Percentiles rank a stretch among this genome's conserved stretches.
Evolutionary conservation across 2,113 vertebrate genomes (phyloP).

Genomic region (Fulmarus glacialis): DNA sequence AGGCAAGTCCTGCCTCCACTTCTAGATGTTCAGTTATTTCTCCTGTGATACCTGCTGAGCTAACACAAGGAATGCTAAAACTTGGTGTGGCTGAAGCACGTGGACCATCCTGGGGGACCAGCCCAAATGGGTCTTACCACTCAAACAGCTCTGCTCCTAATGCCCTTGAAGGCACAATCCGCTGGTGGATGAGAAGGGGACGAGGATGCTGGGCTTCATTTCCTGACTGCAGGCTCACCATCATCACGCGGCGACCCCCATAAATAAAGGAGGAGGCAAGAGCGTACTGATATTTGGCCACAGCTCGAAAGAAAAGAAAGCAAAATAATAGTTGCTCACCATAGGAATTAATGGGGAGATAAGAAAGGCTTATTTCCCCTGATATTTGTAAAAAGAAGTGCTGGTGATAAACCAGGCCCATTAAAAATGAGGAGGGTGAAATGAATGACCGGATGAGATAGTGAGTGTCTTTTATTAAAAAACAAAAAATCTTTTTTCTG

Average conservation of each 20-base stretch:
- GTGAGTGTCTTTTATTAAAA: not conserved
- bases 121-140: not conserved
- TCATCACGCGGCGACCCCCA: not conserved
- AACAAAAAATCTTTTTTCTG: not conserved
- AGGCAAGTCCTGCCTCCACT: not conserved
- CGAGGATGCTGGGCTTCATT: not conserved
- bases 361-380: constrained; percentile 21
- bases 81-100: not conserved
- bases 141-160: not conserved
- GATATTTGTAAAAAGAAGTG: constrained; percentile 40
- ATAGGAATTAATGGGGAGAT: not conserved
- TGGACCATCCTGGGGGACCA: not conserved
- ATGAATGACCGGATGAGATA: not conserved
- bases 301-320: not conserved
- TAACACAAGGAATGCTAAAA: not conserved
- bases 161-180: not conserved
- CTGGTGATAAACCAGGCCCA: constrained; percentile 1
- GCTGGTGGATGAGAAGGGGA: not conserved
- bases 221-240: not conserved
- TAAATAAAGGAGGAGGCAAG: not conserved
- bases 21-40: not conserved
- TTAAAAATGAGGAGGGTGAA: not conserved
- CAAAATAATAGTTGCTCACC: not conserved
- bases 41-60: not conserved
- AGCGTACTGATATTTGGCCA: not conserved